phyloP scores from a whole-genome alignment of 2,888 invertebrate genomes.

The Exocentrus adspersus region DNA sequence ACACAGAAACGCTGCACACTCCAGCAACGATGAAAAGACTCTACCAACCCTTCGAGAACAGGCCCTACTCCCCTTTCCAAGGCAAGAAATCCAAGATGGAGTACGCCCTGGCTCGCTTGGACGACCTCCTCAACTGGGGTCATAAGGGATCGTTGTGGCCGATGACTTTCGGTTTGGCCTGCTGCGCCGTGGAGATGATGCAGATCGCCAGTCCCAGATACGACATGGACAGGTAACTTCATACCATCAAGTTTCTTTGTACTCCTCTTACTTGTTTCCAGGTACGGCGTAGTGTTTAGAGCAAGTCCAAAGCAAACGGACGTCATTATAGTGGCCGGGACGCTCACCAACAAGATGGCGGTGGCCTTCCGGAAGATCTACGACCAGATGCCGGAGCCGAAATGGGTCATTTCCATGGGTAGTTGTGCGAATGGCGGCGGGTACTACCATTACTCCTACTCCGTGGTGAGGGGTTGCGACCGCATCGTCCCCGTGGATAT shows the following conservation, averaged over 20 bases:
- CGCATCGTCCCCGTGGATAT: constrained; percentile 86
- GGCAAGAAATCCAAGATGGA: constrained; percentile 50
- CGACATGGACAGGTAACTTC: constrained; percentile 70
- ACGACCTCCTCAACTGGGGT: constrained; percentile 75
- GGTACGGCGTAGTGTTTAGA: constrained; percentile 71
- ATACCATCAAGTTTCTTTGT: too few relatives aligned
- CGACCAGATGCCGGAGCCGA: constrained; percentile 73
- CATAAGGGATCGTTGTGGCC: constrained; percentile 74
- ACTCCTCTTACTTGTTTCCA: too few relatives aligned
- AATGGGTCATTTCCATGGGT: constrained; percentile 82
- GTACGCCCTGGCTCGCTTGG: constrained; percentile 70
- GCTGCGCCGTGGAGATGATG: constrained; percentile 77
- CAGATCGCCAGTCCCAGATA: constrained; percentile 76
- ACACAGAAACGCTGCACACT: constrained; percentile 14
- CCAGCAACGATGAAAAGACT: constrained; percentile 37
- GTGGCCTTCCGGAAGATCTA: constrained; percentile 71
- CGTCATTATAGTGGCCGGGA: constrained; percentile 72
- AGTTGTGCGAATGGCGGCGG: constrained; percentile 82
- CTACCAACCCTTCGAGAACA: constrained; percentile 44
- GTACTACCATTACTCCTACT: constrained; percentile 81
- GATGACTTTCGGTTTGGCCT: constrained; percentile 75
- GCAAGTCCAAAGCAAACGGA: constrained; percentile 72
- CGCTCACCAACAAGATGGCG: constrained; percentile 78
- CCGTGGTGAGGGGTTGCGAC: constrained; percentile 82
- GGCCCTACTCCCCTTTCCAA: constrained; percentile 73